Evolutionary conservation across 2,888 invertebrate species (phyloP).

Genomic region (Drosophila histrio): DNA sequence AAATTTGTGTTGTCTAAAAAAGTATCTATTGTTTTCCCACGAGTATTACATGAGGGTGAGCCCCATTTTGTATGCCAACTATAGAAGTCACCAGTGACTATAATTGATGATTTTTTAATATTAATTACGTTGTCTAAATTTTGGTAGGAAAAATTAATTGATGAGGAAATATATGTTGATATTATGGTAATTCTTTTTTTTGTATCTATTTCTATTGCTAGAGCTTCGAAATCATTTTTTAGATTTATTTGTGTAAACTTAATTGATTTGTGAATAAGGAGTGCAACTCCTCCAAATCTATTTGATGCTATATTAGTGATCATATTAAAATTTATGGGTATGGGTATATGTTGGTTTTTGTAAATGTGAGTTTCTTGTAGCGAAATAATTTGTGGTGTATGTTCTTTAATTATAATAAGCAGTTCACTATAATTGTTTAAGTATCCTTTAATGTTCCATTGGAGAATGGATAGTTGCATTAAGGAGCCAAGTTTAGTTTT

Average conservation of each 20-base stretch:
- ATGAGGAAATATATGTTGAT: slow-evolving; percentile 1
- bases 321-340: not conserved
- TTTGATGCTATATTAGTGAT: not conserved
- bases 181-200: not conserved
- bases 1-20: too few species aligned
- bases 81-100: not conserved
- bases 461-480: not conserved
- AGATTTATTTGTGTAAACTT: not conserved
- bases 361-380: not conserved
- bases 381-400: not conserved
- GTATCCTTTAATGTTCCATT: slow-evolving; percentile 1
- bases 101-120: not conserved
- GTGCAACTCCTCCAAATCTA: slow-evolving; percentile 1
- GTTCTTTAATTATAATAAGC: not conserved
- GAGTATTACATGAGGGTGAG: not conserved
- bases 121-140: not conserved
- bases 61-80: slow-evolving; percentile 6
- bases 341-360: not conserved
- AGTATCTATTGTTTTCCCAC: not conserved
- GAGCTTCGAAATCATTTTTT: not conserved
- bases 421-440: slow-evolving; percentile 4
- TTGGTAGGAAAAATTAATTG: not conserved
- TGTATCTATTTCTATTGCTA: not conserved
- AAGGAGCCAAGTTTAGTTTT: too few species aligned
- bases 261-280: not conserved